Base-by-base conservation (phyloP, 35 echinoderm and acorn worm species). In the Stichopus chloronotus region DNA sequence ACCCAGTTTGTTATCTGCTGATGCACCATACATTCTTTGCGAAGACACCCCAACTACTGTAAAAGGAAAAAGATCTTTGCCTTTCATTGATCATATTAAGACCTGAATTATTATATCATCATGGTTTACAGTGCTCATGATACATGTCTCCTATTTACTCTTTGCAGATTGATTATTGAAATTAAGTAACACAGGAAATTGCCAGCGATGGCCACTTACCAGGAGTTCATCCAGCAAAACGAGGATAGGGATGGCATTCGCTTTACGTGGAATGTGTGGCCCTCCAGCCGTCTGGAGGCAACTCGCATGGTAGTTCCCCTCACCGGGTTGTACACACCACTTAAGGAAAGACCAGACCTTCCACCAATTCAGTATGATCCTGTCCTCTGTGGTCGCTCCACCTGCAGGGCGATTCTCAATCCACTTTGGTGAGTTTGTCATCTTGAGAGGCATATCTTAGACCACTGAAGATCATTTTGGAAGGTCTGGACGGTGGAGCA, bases 351-450 rank as follows among this genome's bases (percentile, higher is more conserved):
- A 65, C 97, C 95, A 55, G 97, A 99, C 93, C 78, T 99, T 7
- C 97, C 97, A 19, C 93, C 97, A 24, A 96, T 99, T 43, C 95
- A 99, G 90, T 99, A 99, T 80, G 97, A 99, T 88, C 97, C 97
- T n/a, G 97, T 99, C 43, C 88, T 99, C 12, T 99, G 97, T 83
- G 93, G 86, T 16, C 87, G 97, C 20, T 92, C 97, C 30, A 99
- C 97, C 9, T 99, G 97, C 53, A 96, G 97, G 58, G 97, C 97
- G 9, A 93, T 99, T 54, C 92, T 99, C 54, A 99, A 99, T 94
- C 97, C 97, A 58, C 96, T 99, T 69, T 99, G 97, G 97, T 99
- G 85, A 96, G 95, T 78, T 19, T 65, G 30, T 65, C 19, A 65
- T 65, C 30, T 43, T 43, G 30, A 43, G 30, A 43, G 30, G 30